These are phyloP conservation scores for Balanococcus diminutus DNA, from an alignment of 2,888 invertebrate species.

Conservation along the genomic window DNA sequence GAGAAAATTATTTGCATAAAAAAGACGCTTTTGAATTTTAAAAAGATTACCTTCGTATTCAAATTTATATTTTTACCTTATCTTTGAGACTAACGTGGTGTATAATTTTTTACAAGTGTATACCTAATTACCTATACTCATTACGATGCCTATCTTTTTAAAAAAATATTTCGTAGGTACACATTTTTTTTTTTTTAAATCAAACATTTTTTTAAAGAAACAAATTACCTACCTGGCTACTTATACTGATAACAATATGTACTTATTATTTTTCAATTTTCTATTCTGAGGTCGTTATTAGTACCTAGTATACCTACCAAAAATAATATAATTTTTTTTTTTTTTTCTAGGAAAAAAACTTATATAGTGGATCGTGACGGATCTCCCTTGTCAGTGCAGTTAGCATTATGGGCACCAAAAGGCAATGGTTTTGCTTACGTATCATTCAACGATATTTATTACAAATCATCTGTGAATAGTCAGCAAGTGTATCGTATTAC, in stretches of 20 bases:
- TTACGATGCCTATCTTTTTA: neutral
- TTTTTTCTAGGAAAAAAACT: slow-evolving; percentile 57
- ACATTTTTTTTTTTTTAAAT: too few species aligned
- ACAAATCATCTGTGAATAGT: slow-evolving; percentile 66
- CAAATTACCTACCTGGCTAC: too few species aligned
- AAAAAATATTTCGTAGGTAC: neutral
- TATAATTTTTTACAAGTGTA: neutral
- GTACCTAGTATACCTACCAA: too few species aligned
- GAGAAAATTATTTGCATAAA: neutral
- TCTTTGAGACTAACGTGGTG: neutral
- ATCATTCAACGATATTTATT: slow-evolving; percentile 77
- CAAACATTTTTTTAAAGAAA: too few species aligned
- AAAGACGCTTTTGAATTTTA: neutral
- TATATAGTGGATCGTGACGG: slow-evolving; percentile 56
- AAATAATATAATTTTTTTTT: too few species aligned
- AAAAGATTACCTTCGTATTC: neutral
- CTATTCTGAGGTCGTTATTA: too few species aligned
- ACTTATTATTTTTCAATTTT: too few species aligned
- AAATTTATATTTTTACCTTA: neutral
- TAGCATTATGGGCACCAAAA: slow-evolving; percentile 77
- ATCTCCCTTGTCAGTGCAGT: slow-evolving; percentile 65
- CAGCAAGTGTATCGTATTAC: slow-evolving; percentile 68
- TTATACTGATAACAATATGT: too few species aligned
- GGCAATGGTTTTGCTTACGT: slow-evolving; percentile 77
- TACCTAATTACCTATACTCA: neutral